Evolutionary conservation across 2,113 vertebrate genomes (phyloP).

Genomic region (Larimichthys polyactis): DNA sequence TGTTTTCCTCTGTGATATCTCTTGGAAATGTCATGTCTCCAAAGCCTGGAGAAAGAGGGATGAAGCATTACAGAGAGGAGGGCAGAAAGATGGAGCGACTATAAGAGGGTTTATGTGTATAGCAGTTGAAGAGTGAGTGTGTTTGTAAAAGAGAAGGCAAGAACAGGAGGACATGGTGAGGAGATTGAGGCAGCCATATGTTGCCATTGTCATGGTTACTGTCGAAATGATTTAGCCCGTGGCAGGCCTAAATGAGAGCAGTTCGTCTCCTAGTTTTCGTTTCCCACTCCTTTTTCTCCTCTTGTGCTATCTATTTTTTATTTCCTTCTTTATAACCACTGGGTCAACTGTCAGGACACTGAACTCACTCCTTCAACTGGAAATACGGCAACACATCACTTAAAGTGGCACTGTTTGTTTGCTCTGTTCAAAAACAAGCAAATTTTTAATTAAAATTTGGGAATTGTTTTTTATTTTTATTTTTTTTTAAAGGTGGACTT

Average conservation of each 20-base stretch:
- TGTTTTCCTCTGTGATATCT: conserved; percentile 5
- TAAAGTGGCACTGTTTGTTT: conserved; percentile 9
- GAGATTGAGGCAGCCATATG: conserved; percentile 68
- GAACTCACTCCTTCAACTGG: conserved; percentile 6
- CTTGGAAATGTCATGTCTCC: conserved; percentile 20
- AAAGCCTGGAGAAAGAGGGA: not conserved
- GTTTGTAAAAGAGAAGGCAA: conserved; percentile 40
- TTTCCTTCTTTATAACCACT: not conserved
- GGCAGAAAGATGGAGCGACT: conserved; percentile 11
- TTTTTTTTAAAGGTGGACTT: conserved; percentile 5
- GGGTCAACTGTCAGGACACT: conserved; percentile 16
- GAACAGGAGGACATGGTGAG: conserved; percentile 51
- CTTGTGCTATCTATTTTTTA: not conserved
- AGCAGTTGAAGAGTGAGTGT: conserved; percentile 21
- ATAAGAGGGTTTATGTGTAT: conserved; percentile 32
- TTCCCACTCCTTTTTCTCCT: conserved; percentile 54
- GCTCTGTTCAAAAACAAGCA: conserved; percentile 9
- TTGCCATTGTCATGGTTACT: conserved; percentile 78
- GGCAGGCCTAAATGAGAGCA: conserved; percentile 60
- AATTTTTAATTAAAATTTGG: not conserved
- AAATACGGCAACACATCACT: conserved; percentile 9
- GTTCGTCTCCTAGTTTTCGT: conserved; percentile 51
- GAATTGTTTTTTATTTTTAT: not conserved
- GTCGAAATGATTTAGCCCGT: conserved; percentile 59
- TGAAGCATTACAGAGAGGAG: conserved; percentile 10